Percentiles rank a stretch among this genome's conserved stretches.
Evolutionary conservation across 1,140 invertebrate genomes (phyloP).

Genomic region (Heliconius nattereri): DNA sequence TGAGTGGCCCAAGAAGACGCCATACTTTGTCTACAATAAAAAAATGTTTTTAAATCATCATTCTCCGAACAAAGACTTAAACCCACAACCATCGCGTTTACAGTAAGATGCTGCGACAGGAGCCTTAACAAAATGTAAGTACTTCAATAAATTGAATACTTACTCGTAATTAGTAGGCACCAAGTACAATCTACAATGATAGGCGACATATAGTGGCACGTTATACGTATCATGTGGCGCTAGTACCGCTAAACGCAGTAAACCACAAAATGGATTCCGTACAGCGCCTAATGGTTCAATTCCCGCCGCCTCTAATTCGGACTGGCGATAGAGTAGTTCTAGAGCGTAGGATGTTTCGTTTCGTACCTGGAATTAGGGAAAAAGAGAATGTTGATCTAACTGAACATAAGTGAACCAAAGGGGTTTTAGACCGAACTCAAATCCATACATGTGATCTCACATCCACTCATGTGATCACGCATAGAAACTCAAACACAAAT

Average conservation of each 20-base stretch:
- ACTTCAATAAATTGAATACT: conserved; percentile 40
- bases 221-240: conserved; percentile 88
- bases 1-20: no score
- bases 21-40: no score
- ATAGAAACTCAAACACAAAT: no score
- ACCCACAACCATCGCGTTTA: no score
- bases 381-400: background rate
- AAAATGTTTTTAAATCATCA: no score
- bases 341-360: conserved; percentile 90
- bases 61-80: no score
- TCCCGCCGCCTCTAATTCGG: conserved; percentile 84
- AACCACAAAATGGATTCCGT: conserved; percentile 89
- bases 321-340: conserved; percentile 88
- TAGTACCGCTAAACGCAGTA: conserved; percentile 86
- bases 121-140: background rate
- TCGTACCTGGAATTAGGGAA: conserved; percentile 81
- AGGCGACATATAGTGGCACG: conserved; percentile 89
- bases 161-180: conserved; percentile 84
- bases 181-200: conserved; percentile 89
- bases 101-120: background rate
- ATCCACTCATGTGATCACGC: no score
- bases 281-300: conserved; percentile 84
- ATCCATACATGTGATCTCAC: no score
- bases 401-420: no score
- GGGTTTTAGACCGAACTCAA: no score